These are phyloP conservation scores for Monarcha castaneiventris DNA, from an alignment of 2,113 vertebrate species.

Conservation along the genomic window DNA sequence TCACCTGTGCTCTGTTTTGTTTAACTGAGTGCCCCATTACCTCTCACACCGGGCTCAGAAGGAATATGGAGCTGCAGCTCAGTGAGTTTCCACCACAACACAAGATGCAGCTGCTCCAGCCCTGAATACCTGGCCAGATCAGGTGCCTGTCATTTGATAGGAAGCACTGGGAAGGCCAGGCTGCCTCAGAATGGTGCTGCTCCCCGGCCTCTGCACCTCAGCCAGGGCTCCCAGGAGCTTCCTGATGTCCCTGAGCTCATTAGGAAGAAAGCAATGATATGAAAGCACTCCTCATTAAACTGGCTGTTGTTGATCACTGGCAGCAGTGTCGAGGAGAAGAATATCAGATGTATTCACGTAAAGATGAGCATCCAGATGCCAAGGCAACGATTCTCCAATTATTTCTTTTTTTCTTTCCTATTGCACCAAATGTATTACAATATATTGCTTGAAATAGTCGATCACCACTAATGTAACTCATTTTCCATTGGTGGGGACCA, in stretches of 20 bases:
- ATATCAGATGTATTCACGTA: neutral
- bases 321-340: neutral
- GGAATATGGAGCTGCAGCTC: neutral
- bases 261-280: neutral
- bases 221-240: neutral
- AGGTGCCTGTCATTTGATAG: slow-evolving; percentile 1
- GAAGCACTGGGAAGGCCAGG: slow-evolving; percentile 18
- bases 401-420: neutral
- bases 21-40: neutral
- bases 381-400: neutral
- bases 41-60: neutral
- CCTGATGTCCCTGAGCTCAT: slow-evolving; percentile 15
- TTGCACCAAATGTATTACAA: neutral
- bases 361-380: neutral
- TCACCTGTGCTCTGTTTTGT: slow-evolving; percentile 29
- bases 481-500: neutral
- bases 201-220: neutral
- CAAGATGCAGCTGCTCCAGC: slow-evolving; percentile 51
- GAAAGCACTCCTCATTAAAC: neutral
- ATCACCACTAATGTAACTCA: neutral
- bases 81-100: slow-evolving; percentile 43
- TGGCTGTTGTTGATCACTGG: neutral
- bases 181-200: neutral
- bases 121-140: neutral
- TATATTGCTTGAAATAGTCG: neutral